Percentiles rank a stretch among this genome's conserved stretches.
phyloP scores from a whole-genome alignment of 2,888 invertebrate genomes.

The Calephelis perditalis region DNA sequence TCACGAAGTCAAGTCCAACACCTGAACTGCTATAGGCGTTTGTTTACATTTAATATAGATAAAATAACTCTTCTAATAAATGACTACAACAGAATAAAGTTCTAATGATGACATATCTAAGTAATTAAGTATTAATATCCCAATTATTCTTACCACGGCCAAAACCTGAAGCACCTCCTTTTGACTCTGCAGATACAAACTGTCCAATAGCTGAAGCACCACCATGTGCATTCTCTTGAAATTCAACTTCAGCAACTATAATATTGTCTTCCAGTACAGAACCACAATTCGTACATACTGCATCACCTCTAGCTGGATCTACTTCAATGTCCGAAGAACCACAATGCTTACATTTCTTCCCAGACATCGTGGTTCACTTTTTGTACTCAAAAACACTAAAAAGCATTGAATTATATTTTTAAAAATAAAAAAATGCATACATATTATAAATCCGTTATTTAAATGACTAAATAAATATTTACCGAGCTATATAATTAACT shows the following conservation, averaged over 20 bases:
- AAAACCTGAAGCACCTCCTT: slow-evolving; percentile 89
- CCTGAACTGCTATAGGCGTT: too few species aligned
- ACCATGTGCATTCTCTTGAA: slow-evolving; percentile 94
- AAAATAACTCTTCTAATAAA: too few species aligned
- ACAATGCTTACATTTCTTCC: slow-evolving; percentile 91
- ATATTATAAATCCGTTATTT: too few species aligned
- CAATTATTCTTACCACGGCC: slow-evolving; percentile 77
- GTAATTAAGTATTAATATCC: background rate
- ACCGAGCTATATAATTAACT: background rate
- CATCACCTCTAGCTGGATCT: slow-evolving; percentile 95
- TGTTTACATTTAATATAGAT: too few species aligned
- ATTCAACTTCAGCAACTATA: slow-evolving; percentile 97
- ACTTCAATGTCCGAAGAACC: slow-evolving; percentile 95
- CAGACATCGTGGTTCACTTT: slow-evolving; percentile 54
- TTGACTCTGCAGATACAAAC: slow-evolving; percentile 93
- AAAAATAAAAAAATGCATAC: too few species aligned
- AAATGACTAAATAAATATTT: background rate
- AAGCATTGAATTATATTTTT: background rate
- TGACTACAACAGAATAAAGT: too few species aligned
- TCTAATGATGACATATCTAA: too few species aligned
- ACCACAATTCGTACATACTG: slow-evolving; percentile 97
- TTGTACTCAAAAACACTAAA: background rate
- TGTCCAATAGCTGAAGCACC: slow-evolving; percentile 93
- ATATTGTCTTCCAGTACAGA: slow-evolving; percentile 96
- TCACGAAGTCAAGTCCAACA: too few species aligned